A percentile compares a stretch with the other conserved stretches of the same genome.
phyloP scores from a whole-genome alignment of 2,113 vertebrate species.

The Maccullochella peelii region DNA sequence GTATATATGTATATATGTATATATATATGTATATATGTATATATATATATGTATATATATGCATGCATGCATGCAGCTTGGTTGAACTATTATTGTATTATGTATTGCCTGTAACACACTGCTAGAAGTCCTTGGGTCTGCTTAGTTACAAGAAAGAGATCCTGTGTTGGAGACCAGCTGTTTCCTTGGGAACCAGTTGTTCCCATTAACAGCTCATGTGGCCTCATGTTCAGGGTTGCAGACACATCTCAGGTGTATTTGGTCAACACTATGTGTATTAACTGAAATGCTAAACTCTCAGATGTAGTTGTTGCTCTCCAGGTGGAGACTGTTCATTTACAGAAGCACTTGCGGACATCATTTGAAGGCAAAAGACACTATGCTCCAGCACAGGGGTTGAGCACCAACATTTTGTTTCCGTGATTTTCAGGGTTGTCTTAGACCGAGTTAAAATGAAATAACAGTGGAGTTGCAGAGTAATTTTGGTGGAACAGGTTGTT shows the following conservation, averaged over 20 bases:
- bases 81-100: background rate
- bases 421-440: background rate
- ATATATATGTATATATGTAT: too few relatives aligned
- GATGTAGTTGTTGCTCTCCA: background rate
- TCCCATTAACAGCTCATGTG: conserved; percentile 28
- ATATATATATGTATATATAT: too few relatives aligned
- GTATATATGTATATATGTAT: too few relatives aligned
- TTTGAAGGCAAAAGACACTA: background rate
- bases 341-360: background rate
- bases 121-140: background rate
- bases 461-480: background rate
- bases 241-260: conserved; percentile 7
- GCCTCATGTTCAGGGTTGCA: background rate
- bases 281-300: conserved; percentile 5
- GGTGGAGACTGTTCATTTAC: background rate
- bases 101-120: background rate
- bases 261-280: background rate
- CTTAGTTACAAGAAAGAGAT: background rate
- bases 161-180: conserved; percentile 34
- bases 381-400: background rate
- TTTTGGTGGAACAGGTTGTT: conserved; percentile 19
- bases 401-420: background rate
- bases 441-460: background rate
- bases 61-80: background rate
- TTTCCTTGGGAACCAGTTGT: conserved; percentile 49